Evolutionary conservation across 2,888 invertebrate species (phyloP), one percentile per base, ranked within the genome.

Genomic region (Ennomos erosarius): DNA sequence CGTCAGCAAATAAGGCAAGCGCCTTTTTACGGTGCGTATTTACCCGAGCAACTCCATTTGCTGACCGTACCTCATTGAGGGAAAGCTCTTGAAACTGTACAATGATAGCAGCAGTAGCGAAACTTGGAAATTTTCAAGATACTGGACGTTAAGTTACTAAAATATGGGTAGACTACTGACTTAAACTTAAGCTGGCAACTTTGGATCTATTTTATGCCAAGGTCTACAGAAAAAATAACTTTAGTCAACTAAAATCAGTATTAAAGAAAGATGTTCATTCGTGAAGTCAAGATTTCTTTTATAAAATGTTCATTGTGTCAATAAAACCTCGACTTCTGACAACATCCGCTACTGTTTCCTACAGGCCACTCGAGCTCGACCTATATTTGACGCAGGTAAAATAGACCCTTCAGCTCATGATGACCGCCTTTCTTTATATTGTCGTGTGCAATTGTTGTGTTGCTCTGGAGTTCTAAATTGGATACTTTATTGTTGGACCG

Each of bases 361-460:
- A 36, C 12, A 26, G 11, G 4, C 8, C 40, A 4, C 60, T 61
- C 60, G 56, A 61, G 8, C 60, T 61, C 60, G 60, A 61, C 60
- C 60, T 56, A 61, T 42, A 59, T 59, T 50, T 12, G 54, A 39
- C 45, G 42, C 54, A 54, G 54, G 59, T 50, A 50, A 50, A 59
- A 54, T 46, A 42, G 59, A 45, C 59, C 54, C 54, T 54, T 55
- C 54, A 50, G 16, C 0, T 3, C 53, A 1, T 38, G 50, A 54
- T 46, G 54, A 42, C 45, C 46, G 50, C 33, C 50, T 54, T 50
- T 46, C 59, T 50, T 45, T 48, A 54, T 50, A 59, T 59, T 59
- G 50, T 59, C 33, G 59, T 39, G 43, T 9, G 13, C 58, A 58
- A 58, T 58, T 50, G 44, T 52, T 16, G n/a, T 9, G 47, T 58